Evolutionary conservation across 35 echinoderm and acorn worm genomes (phyloP), one percentile per base, ranked within the genome.

Genomic region (Lytechinus pictus): DNA sequence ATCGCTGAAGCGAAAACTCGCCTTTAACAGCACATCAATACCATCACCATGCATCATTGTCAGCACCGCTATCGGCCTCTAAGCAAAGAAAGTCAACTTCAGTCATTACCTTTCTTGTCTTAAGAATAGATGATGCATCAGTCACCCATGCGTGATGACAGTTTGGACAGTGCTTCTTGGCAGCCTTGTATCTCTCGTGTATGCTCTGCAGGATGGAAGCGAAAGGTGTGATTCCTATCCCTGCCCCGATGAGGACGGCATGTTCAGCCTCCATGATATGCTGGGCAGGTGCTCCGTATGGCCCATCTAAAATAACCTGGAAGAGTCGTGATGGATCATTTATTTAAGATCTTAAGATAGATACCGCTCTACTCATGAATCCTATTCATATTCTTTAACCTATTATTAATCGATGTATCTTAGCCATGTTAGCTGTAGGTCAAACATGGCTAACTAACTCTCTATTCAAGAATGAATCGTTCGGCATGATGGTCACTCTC

Each of bases 171-270:
- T 16, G 92, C n/a, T 95, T 89, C 28, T 96, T 95, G 14, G 91
- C 94, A 0, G 86, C 53, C 21, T 89, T 93, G 56, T 98, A 97
- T 52, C 97, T 55, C 28, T 86, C 86, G 95, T 97, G 95, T 14
- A 98, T 98, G 57, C 95, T 96, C 56, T 98, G 97, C 12, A 98
- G 86, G 19, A 98, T 98, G 8, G 97, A 96, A 55, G 97, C 97
- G 53, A 97, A 98, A 13, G 97, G 97, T 3, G 97, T 98, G 27
- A 98, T 95, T 5, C 97, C 97, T 28, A 98, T 98, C 10, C 97
- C 97, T 16, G 97, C 97, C 16, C 97, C 97, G 14, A 98, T 98
- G 60, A 98, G 53, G 4, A 98, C 96, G 14, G 97, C 97, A 61
- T 98, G 97, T 12, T 98, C 94, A 29, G 97, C 96, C 12, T 95